These are phyloP conservation scores for Falco concolor DNA, from an alignment of 2,797 vertebrate genomes.

Conservation along the genomic window DNA sequence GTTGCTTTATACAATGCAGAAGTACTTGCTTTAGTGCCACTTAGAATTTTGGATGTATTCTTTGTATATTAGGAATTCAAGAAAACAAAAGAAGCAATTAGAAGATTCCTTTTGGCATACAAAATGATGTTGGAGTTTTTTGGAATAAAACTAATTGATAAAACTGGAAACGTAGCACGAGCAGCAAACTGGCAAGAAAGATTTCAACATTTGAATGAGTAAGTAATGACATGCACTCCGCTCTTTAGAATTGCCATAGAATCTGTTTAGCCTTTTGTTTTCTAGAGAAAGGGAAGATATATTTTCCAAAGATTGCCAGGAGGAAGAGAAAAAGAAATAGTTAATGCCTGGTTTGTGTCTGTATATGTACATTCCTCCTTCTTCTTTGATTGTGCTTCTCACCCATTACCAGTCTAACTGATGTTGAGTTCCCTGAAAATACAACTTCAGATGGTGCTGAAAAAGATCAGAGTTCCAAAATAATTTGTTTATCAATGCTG, in stretches of 20 bases:
- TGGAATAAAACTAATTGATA: constrained; percentile 91
- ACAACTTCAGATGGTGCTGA: not conserved
- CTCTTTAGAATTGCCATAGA: not conserved
- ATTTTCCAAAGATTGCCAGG: not conserved
- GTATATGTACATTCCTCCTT: not conserved
- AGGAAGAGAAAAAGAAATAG: not conserved
- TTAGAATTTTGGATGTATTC: constrained; percentile 10
- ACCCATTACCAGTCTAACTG: not conserved
- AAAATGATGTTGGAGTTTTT: constrained; percentile 98
- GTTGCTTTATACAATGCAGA: not conserved
- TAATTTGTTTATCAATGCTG: not conserved
- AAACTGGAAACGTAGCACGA: constrained; percentile 88
- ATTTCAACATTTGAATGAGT: constrained; percentile 98
- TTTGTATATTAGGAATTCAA: constrained; percentile 88
- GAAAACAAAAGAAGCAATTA: constrained; percentile 93
- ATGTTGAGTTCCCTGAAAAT: not conserved
- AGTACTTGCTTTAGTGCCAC: not conserved
- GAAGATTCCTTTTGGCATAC: constrained; percentile 90
- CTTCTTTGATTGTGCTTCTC: not conserved
- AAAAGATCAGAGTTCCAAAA: not conserved
- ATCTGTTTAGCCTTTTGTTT: not conserved
- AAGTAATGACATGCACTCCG: constrained; percentile 61
- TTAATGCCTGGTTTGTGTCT: not conserved
- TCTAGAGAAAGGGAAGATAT: not conserved
- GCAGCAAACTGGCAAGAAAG: constrained; percentile 92